Base-by-base conservation (phyloP, 1,140 invertebrate species). In the Elymnias hypermnestra region DNA sequence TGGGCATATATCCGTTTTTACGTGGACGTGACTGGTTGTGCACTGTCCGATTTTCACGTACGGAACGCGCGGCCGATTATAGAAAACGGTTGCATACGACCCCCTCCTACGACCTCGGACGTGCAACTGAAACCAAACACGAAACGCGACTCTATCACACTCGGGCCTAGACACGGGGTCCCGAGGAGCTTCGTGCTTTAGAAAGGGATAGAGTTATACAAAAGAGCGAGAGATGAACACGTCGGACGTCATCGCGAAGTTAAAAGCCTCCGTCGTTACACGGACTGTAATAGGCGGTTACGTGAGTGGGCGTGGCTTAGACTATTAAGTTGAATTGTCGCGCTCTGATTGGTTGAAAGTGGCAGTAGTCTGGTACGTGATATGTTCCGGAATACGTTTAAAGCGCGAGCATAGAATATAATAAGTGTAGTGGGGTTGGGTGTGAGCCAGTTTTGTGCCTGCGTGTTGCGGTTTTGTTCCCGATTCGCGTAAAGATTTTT, bases 1-100 rank as follows among this genome's bases (percentile, higher is more conserved):
- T 74, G 78, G 76, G 81, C 81, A 81, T 84, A 83, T 83, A 82
- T 84, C 81, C 76, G 81, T 84, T 84, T 84, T 83, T 81, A 83
- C 81, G 81, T 61, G 72, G 69, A 84, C 81, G 81, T 84, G 81
- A 82, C 81, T 67, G 66, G 51, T 70, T 63, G 66, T 61, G 60
- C 63, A 82, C 78, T 81, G 81, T 72, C 74, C 81, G 78, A 78
- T 81, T 75, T 81, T 77, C 81, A 85, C 81, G 81, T 84, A 84
- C 74, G 58, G 81, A 79, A 82, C 77, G 79, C 76, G 79, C 75
- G 63, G 64, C 64, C 81, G 81, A 84, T 84, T 84, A 84, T 83
- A 77, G 76, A 79, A 84, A 84, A 82, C 76, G 79, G 78, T 78
- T 81, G 78, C 76, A n/a, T n/a, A 77, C 82, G 82, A 69, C 78